A percentile compares a stretch with the other conserved stretches of the same genome.
phyloP scores from a whole-genome alignment of 2,888 invertebrate species.

The Volucella zonaria region DNA sequence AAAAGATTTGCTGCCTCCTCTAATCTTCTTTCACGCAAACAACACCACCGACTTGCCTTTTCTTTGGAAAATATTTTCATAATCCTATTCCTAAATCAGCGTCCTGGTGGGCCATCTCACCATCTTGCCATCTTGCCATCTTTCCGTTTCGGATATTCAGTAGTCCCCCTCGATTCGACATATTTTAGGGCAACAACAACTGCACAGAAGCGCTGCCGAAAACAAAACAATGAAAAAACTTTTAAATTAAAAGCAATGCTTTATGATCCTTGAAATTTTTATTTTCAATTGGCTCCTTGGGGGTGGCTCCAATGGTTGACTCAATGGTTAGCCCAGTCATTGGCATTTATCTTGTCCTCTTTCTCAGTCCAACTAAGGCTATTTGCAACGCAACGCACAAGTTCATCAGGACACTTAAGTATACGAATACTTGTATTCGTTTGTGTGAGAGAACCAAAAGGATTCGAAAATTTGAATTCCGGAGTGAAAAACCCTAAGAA shows the following conservation, averaged over 20 bases:
- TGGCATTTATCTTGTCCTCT: conserved; percentile 56
- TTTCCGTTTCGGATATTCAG: no score
- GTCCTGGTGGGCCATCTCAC: background rate
- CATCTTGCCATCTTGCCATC: background rate
- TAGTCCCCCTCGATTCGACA: conserved; percentile 20
- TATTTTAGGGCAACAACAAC: conserved; percentile 42
- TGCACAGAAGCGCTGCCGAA: background rate
- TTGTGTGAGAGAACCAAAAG: conserved; percentile 30
- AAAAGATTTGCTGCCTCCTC: conserved; percentile 7
- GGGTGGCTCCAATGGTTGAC: conserved; percentile 9
- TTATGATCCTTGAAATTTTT: conserved; percentile 74
- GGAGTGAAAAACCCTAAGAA: conserved; percentile 9
- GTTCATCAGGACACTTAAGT: conserved; percentile 25
- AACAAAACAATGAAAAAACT: conserved; percentile 47
- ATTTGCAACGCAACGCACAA: conserved; percentile 45
- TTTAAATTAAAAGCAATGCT: conserved; percentile 74
- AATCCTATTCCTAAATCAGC: conserved; percentile 42
- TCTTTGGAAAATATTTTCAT: conserved; percentile 30
- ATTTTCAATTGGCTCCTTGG: conserved; percentile 71
- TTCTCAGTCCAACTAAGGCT: conserved; percentile 8
- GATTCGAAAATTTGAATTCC: conserved; percentile 64
- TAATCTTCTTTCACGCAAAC: conserved; percentile 38
- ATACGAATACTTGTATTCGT: background rate
- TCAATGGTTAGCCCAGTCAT: conserved; percentile 20
- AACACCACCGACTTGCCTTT: background rate